Evolutionary conservation across 2,888 invertebrate genomes (phyloP).

Genomic region (Spodoptera picta): DNA sequence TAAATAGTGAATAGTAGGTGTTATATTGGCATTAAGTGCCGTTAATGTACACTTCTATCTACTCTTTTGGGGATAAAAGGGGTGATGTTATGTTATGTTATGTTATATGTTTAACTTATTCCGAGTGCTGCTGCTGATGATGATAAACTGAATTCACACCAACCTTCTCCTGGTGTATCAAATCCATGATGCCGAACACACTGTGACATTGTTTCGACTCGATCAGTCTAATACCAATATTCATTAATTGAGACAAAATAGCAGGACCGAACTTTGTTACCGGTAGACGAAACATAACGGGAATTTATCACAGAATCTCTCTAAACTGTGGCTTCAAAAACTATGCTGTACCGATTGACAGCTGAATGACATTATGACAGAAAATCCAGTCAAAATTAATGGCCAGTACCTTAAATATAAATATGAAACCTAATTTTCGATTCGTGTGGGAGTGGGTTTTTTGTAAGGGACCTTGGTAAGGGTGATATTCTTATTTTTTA

Average conservation of each 20-base stretch:
- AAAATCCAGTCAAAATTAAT: not conserved
- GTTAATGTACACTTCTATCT: too few species aligned
- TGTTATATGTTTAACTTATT: too few species aligned
- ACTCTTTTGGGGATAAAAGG: too few species aligned
- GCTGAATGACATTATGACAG: slow-evolving; percentile 6
- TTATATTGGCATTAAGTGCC: too few species aligned
- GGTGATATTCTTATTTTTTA: too few species aligned
- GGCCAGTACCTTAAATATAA: slow-evolving; percentile 23
- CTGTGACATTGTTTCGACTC: slow-evolving; percentile 69
- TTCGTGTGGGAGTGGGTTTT: too few species aligned
- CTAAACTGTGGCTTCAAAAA: slow-evolving; percentile 13
- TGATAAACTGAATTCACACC: not conserved
- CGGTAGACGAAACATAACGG: slow-evolving; percentile 53
- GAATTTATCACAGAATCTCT: slow-evolving; percentile 43
- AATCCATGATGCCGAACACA: slow-evolving; percentile 76
- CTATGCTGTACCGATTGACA: slow-evolving; percentile 31
- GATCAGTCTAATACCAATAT: slow-evolving; percentile 11
- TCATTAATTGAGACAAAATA: slow-evolving; percentile 28
- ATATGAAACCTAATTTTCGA: not conserved
- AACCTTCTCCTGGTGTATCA: slow-evolving; percentile 77
- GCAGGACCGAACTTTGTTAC: slow-evolving; percentile 47
- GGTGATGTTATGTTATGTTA: too few species aligned
- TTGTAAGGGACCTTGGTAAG: too few species aligned
- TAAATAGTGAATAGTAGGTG: too few species aligned
- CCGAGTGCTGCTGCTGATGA: too few species aligned